These are phyloP conservation scores for Apeltes quadracus DNA, from an alignment of 2,113 vertebrate genomes.

Conservation along the genomic window DNA sequence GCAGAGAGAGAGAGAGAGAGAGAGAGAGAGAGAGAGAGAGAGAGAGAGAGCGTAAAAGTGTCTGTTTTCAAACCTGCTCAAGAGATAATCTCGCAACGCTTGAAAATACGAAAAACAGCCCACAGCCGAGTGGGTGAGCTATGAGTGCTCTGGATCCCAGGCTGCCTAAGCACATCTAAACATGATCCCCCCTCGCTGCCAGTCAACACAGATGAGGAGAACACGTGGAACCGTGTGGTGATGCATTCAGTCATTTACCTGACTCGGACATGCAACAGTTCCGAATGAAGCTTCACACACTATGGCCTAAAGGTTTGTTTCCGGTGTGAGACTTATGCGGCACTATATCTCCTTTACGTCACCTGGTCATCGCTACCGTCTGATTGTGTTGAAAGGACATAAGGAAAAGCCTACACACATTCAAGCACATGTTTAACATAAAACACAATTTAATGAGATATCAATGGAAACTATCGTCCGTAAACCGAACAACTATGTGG, in stretches of 20 bases:
- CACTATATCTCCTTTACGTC: conserved; percentile 1
- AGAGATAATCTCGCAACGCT: conserved; percentile 62
- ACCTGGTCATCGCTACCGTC: not conserved
- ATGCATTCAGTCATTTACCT: conserved; percentile 58
- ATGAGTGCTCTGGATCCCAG: conserved; percentile 65
- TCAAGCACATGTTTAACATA: not conserved
- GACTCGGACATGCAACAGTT: conserved; percentile 54
- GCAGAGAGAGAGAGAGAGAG: too few relatives aligned
- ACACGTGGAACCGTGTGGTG: conserved; percentile 64
- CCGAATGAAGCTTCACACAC: conserved; percentile 20
- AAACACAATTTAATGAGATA: not conserved
- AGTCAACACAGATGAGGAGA: conserved; percentile 68
- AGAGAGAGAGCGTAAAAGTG: not conserved
- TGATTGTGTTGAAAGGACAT: not conserved
- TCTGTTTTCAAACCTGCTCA: conserved; percentile 53
- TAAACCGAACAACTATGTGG: too few relatives aligned
- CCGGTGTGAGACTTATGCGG: not conserved
- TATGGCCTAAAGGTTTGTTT: conserved; percentile 12
- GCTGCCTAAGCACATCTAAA: conserved; percentile 72
- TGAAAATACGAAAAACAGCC: conserved; percentile 67
- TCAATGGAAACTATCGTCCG: conserved; percentile 19
- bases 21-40: conserved; percentile 15
- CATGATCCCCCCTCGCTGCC: conserved; percentile 64
- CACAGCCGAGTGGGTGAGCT: conserved; percentile 74
- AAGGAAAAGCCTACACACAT: not conserved